Evolutionary conservation across 2,888 invertebrate species (phyloP), one percentile per base, ranked within the genome.

Genomic region (Oconnorella tubifera): DNA sequence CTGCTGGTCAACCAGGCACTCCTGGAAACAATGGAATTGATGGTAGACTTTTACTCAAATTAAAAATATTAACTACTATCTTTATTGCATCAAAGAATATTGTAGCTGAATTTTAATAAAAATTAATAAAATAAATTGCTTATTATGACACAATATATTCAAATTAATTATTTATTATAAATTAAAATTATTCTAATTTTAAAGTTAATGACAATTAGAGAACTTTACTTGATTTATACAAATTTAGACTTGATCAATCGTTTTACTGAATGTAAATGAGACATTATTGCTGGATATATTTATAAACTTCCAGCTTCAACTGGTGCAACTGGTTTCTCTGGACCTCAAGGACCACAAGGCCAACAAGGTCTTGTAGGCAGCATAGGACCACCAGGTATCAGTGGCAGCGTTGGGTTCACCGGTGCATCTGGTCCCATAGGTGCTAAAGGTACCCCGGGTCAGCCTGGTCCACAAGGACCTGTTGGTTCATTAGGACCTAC

Each of bases 1-100:
- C 14, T 3, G 29, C n/a, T 19, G 68, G 68, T 27, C 59, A 29
- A n/a, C 51, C 59, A 59, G 68, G 68, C 23, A 1, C 19, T 4
- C 2, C 63, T 19, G 67, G 68, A 48, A 32, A 62, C 31, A 33
- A 63, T 28, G 70, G 70, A 23, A 23, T 31, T 19, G 33, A 31
- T 3, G 64, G 48, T 48, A 25, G 48, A 1, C 29, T 23, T 28
- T 29, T 29, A 40, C n/a, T n/a, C n/a, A n/a, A n/a, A n/a, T n/a
- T n/a, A n/a, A n/a, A n/a, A n/a, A n/a, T n/a, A n/a, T n/a, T n/a
- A n/a, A n/a, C n/a, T n/a, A n/a, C n/a, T n/a, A n/a, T n/a, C n/a
- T n/a, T n/a, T n/a, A n/a, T n/a, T n/a, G n/a, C n/a, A n/a, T n/a
- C n/a, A n/a, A n/a, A n/a, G n/a, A n/a, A n/a, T n/a, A n/a, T n/a